These are phyloP conservation scores for Antheraea yamamai DNA, from an alignment of 2,888 invertebrate genomes.

Conservation along the genomic window DNA sequence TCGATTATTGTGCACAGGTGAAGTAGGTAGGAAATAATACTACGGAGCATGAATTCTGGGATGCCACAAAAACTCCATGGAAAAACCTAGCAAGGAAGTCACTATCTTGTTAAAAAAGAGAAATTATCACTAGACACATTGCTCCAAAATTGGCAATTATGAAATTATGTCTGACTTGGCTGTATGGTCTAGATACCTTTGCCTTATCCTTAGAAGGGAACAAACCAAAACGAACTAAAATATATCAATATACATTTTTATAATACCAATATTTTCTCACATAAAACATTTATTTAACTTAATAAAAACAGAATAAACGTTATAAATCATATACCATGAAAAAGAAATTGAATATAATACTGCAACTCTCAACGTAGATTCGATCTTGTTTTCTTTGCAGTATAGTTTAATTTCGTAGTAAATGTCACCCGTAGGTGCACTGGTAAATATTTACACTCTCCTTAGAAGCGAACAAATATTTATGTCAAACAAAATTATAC, in stretches of 20 bases:
- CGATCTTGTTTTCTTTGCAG: background rate
- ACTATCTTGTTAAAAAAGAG: too few relatives aligned
- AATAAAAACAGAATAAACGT: constrained; percentile 1
- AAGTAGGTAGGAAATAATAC: too few relatives aligned
- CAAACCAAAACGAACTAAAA: background rate
- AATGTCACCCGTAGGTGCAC: background rate
- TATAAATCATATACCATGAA: background rate
- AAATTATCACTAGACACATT: too few relatives aligned
- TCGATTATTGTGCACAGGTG: too few relatives aligned
- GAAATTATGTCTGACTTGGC: too few relatives aligned
- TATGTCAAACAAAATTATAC: background rate
- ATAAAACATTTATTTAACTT: constrained; percentile 2
- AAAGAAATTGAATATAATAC: background rate
- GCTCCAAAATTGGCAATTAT: too few relatives aligned
- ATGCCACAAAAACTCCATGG: too few relatives aligned
- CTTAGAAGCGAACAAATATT: background rate
- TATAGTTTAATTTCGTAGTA: background rate
- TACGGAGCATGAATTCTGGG: too few relatives aligned
- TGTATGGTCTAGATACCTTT: too few relatives aligned
- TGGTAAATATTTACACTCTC: background rate
- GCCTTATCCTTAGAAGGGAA: too few relatives aligned
- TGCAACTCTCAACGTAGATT: background rate
- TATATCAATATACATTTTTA: background rate
- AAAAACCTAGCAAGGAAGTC: too few relatives aligned
- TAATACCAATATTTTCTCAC: background rate